Base-by-base conservation (phyloP, 2,888 invertebrate genomes). In the Morpho deidamia region DNA sequence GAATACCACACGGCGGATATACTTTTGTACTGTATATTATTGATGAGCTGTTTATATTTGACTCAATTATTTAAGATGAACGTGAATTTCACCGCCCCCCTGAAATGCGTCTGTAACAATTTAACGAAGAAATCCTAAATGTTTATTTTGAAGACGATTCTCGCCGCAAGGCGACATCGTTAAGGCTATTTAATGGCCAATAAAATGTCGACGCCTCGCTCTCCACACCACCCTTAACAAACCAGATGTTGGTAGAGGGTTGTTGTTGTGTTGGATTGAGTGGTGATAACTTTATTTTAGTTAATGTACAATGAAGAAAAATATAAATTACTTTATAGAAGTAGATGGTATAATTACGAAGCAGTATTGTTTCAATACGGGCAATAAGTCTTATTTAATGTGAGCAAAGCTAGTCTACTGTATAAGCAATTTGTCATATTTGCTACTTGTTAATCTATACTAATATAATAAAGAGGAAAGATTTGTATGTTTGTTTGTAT, bases 151-250 rank as follows among this genome's bases (percentile, higher is more conserved):
- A 73, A 73, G 70, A 76, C 67, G 74, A 76, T 81, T 73, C 67
- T 64, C 73, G 78, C 76, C 72, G 73, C 77, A 76, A 76, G 76
- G 76, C 74, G 75, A 75, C 72, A 71, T 82, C 83, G 82, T 86
- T 86, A 86, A 78, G 76, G 81, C 77, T 83, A 74, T 81, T 82
- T 83, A 86, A 86, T 84, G 79, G 79, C 79, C 83, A 83, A 85
- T 86, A 84, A 85, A 84, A 76, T 81, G 83, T 83, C 85, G 81
- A 74, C 84, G 78, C 76, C 71, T 72, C 72, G 70, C 74, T 71
- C 69, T 69, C 70, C 61, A 71, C 76, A 80, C 78, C 81, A 76
- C 75, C 76, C 47, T 47, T 40, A 40, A 40, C 47, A 47, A 12
- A 33, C 12, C 47, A 52, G 45, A 46, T 46, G 37, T 37, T 51